Conservation (phyloP, 2,888 invertebrate species). For the Pyrrhosoma nymphula region DNA sequence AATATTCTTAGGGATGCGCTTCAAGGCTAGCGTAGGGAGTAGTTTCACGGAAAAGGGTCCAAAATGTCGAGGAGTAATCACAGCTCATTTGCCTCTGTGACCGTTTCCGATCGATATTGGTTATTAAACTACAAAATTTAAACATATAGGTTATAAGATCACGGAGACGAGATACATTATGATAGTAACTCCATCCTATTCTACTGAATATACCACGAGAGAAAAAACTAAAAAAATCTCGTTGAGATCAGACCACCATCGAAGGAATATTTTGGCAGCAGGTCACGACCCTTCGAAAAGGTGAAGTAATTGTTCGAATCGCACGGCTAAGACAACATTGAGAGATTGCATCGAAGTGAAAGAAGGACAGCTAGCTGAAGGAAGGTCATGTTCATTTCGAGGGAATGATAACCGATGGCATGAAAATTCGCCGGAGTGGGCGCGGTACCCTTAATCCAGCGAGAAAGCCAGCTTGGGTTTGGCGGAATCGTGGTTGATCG, state of each 20-base stretch:
- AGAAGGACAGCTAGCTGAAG: not conserved
- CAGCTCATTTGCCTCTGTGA: too few relatives aligned
- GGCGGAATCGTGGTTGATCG: not conserved
- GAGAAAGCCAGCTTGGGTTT: not conserved
- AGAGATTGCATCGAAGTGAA: not conserved
- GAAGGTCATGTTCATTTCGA: not conserved
- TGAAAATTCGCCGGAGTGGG: not conserved
- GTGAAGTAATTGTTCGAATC: not conserved
- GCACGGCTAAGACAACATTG: too few relatives aligned
- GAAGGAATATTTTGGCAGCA: not conserved
- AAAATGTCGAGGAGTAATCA: too few relatives aligned
- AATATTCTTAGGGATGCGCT: too few relatives aligned
- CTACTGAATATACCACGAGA: not conserved
- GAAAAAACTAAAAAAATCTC: not conserved
- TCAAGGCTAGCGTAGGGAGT: too few relatives aligned
- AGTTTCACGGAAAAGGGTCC: too few relatives aligned
- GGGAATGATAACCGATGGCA: not conserved
- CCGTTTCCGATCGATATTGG: too few relatives aligned
- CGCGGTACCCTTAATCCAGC: conserved; percentile 21
- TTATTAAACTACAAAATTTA: too few relatives aligned
- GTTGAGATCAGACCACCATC: conserved; percentile 5
- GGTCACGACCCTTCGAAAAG: conserved; percentile 38
- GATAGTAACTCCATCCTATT: not conserved
- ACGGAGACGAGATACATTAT: not conserved
- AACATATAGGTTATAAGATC: too few relatives aligned